Evolutionary conservation across 2,113 vertebrate genomes (phyloP), one percentile per base, ranked within the genome.

Genomic region (Benitochromis conjunctus): DNA sequence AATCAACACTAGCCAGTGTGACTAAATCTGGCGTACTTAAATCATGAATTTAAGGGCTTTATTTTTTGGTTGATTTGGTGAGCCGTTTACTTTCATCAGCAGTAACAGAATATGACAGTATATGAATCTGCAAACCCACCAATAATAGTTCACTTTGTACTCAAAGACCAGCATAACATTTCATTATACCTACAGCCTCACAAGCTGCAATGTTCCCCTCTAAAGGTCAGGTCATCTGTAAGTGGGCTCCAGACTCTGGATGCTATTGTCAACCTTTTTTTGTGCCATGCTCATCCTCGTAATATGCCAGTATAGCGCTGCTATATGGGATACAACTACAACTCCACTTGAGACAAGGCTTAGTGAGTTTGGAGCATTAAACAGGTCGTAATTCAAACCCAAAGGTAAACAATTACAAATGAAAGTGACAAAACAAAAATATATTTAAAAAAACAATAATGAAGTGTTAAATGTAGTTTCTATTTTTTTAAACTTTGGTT

Each of bases 231-330:
- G 24, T 43, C 7, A 43, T 69, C 64, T 43, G 24, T 2, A 43
- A 69, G 64, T 43, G 38, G 13, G 36, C 3, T 69, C 64, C n/a
- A 43, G n/a, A 43, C 38, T 69, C n/a, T 69, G 7, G n/a, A 43
- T 43, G 64, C 36, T 21, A 69, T 69, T 43, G 13, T 43, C 12
- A 69, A 69, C 38, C 64, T 26, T 43, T 24, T 69, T 43, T 10
- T 43, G 13, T 8, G 0, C 64, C 64, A 69, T 69, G 38, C 38
- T 69, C n/a, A 0, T 9, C 1, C 14, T 43, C 0, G 0, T 24
- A 43, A 43, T 16, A 43, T 9, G 64, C 13, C 38, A 69, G 38
- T 43, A 43, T 43, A 69, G 1, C n/a, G n/a, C n/a, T n/a, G n/a
- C n/a, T n/a, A n/a, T n/a, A n/a, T 24, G n/a, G 64, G 43, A 41